These are phyloP conservation scores for Hippocampus zosterae DNA, from an alignment of 2,113 vertebrate genomes.

Conservation along the genomic window DNA sequence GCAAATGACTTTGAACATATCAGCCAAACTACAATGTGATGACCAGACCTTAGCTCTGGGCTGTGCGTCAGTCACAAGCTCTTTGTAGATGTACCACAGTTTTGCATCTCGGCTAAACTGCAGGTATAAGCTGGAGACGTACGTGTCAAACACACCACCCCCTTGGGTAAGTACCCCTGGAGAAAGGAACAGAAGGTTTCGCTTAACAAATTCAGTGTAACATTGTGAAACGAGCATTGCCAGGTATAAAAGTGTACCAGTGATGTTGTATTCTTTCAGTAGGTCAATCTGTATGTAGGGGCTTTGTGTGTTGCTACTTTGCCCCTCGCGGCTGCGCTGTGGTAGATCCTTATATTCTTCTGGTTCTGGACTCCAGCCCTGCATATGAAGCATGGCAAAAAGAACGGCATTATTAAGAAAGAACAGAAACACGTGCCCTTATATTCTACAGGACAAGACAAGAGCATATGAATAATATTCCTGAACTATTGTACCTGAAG, in stretches of 20 bases:
- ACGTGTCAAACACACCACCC: constrained; percentile 62
- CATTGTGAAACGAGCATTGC: too few species aligned
- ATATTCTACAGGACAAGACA: too few species aligned
- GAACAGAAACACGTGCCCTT: neutral
- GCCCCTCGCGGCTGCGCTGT: constrained; percentile 54
- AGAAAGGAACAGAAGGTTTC: neutral
- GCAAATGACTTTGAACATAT: neutral
- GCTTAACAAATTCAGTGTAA: neutral
- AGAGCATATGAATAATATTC: neutral
- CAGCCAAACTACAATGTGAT: neutral
- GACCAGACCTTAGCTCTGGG: constrained; percentile 69
- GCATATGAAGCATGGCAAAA: constrained; percentile 14
- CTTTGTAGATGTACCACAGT: constrained; percentile 74
- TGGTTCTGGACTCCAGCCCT: constrained; percentile 75
- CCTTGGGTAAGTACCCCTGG: constrained; percentile 79
- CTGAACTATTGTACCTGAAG: constrained; percentile 49
- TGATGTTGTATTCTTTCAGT: constrained; percentile 74
- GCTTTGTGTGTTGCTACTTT: constrained; percentile 37
- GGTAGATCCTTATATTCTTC: constrained; percentile 59
- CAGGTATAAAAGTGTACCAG: constrained; percentile 63
- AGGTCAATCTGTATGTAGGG: constrained; percentile 80
- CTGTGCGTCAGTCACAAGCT: constrained; percentile 51
- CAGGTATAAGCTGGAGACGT: constrained; percentile 75
- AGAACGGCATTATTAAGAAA: neutral
- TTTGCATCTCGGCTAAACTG: constrained; percentile 76